Percentiles rank a stretch among this genome's conserved stretches.
phyloP scores from a whole-genome alignment of 2,888 invertebrate genomes.

The Andrena marginata region DNA sequence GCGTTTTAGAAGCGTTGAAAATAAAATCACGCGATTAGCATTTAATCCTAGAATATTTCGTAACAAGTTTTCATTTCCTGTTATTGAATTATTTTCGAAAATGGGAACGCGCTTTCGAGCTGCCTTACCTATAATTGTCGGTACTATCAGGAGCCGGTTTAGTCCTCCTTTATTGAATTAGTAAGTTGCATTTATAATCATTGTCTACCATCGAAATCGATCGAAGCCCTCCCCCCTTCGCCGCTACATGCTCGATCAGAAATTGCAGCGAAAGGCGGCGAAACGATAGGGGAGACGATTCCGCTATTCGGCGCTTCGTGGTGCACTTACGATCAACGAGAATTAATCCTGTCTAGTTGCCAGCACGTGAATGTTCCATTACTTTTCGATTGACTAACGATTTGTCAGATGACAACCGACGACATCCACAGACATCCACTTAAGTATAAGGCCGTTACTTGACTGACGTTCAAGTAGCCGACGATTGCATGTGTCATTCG shows the following conservation, averaged over 20 bases:
- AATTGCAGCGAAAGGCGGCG: background rate
- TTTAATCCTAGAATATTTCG: too few relatives aligned
- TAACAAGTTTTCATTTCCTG: too few relatives aligned
- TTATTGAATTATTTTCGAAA: too few relatives aligned
- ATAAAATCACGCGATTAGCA: too few relatives aligned
- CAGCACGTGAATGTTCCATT: conserved; percentile 39
- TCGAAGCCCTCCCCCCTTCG: background rate
- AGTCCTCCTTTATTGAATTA: background rate
- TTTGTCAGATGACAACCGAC: conserved; percentile 36
- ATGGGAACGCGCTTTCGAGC: too few relatives aligned
- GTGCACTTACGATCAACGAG: conserved; percentile 31
- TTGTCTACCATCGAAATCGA: background rate
- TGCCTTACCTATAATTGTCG: too few relatives aligned
- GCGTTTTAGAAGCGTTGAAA: too few relatives aligned
- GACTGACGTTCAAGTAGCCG: conserved; percentile 44
- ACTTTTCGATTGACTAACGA: conserved; percentile 33
- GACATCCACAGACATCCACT: conserved; percentile 25
- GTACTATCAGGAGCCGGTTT: background rate
- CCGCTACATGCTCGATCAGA: background rate
- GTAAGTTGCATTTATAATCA: background rate
- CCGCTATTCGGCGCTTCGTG: background rate
- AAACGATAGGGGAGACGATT: too few relatives aligned
- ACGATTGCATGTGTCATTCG: conserved; percentile 68
- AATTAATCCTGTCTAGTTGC: conserved; percentile 15
- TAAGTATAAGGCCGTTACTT: conserved; percentile 45